A percentile compares a stretch with the other conserved stretches of the same genome.
Evolutionary conservation across 2,113 vertebrate species (phyloP).

Genomic region (Phalacrocorax brasilianus): DNA sequence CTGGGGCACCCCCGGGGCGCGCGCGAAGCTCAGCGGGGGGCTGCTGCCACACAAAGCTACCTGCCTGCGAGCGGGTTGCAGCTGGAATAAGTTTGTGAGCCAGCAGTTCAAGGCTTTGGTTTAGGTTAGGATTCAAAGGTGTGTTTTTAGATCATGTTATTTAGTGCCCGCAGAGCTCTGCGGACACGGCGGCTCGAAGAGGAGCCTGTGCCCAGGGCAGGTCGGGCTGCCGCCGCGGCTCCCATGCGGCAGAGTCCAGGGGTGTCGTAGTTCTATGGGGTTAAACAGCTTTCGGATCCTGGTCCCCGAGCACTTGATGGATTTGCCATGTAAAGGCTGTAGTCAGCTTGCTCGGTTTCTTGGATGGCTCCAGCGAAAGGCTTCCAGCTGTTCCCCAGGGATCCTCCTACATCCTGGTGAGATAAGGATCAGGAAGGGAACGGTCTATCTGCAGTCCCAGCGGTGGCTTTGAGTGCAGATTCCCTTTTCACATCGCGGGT

Average conservation of each 20-base stretch:
- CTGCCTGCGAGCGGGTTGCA: background rate
- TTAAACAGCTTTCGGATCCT: background rate
- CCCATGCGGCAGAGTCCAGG: rapidly evolving
- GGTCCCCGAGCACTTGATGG: background rate
- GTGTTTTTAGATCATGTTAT: background rate
- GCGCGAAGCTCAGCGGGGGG: background rate
- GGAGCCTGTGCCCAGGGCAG: background rate
- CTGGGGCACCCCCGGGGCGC: background rate
- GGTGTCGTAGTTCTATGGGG: rapidly evolving
- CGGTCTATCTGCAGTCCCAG: conserved; percentile 10
- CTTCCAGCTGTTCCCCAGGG: conserved; percentile 27
- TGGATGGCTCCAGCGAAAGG: conserved; percentile 27
- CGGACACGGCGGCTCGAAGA: background rate
- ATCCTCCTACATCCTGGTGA: conserved; percentile 66
- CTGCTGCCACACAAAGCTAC: background rate
- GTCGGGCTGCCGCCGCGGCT: rapidly evolving
- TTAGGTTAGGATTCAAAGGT: background rate
- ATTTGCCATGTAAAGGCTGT: conserved; percentile 13
- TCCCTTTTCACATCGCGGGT: background rate
- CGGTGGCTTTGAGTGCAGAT: background rate
- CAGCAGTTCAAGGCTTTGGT: background rate
- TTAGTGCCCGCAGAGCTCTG: background rate
- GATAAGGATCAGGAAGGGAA: conserved; percentile 67
- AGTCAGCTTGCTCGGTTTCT: background rate
- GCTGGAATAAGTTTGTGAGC: background rate